Evolutionary conservation across 2,113 vertebrate genomes (phyloP), one percentile per base, ranked within the genome.

Genomic region (Cynoglossus semilaevis): DNA sequence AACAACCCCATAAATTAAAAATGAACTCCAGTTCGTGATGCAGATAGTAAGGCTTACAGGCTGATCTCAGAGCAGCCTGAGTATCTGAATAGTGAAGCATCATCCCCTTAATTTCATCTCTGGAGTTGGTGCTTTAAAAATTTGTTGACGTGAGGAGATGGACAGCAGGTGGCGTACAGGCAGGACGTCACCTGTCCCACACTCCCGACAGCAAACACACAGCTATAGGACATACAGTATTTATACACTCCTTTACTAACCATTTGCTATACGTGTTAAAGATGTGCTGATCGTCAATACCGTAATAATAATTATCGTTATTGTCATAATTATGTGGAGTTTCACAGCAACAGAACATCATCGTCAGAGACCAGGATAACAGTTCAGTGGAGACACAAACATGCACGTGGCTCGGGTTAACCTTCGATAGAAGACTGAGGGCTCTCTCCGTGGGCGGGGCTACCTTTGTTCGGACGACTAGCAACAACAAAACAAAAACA

Each of bases 381-480:
- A 41, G 22, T 48, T 52, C 61, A 74, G 53, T 15, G 58, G 14
- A 45, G 19, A 67, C 47, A 62, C 22, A 58, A n/a, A 65, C 52
- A 73, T 22, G 56, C 44, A 71, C 44, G 36, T 4, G 10, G 47
- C 9, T 51, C 61, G 16, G 43, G 7, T 72, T 62, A 86, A 61
- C 70, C 77, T 51, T 86, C 84, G 5, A 86, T 47, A 9, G 84
- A 80, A 1, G 81, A 84, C 81, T 86, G 84, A 56, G 84, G 84
- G 45, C 84, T 86, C 64, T 86, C 84, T 79, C 84, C 84, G 8
- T 86, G 84, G 79, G 81, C 79, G 2, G 84, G 84, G 64, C 84
- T 84, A 58, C 84, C 79, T 74, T 82, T 86, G 76, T 34, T 76
- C 38, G 79, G 67, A 58, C 81, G 84, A 69, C 84, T 86, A 70